Evolutionary conservation across 2,888 invertebrate species (phyloP), one percentile per base, ranked within the genome.

Genomic region (Celastrina argiolus): DNA sequence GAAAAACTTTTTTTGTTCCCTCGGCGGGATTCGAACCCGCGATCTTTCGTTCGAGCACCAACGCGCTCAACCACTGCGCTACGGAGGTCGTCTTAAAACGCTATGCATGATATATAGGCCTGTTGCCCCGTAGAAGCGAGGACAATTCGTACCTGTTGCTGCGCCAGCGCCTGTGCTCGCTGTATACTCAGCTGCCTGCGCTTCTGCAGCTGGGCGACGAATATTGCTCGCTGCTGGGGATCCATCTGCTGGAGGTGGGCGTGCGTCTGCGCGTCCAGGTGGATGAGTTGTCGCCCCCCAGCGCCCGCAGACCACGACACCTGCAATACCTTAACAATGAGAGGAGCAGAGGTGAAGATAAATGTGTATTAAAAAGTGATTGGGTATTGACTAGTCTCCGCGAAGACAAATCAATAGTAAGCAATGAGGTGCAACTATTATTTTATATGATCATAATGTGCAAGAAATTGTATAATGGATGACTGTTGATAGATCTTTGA

Each of bases 231-330:
- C 76, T 96, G 96, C 70, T 95, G 94, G 0, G 96, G 95, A 76
- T 96, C 95, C 93, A 95, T 92, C 75, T 96, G 96, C 78, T 96
- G 96, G 59, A 96, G 85, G 74, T 96, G 96, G 12, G 96, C 96
- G 78, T 96, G 96, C 0, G 96, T 96, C 74, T 96, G 95, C 0
- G 96, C 95, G 74, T 97, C 96, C 73, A 97, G 83, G 73, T 96
- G 96, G 69, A 97, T 97, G 67, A 95, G 90, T 77, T 96, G 96
- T 0, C 95, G 88, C 0, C 88, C 91, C 5, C 91, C 91, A 3
- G 87, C 87, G 2, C 87, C 88, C 2, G 88, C 88, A 0, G 89
- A 84, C 91, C 91, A 91, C 31, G 90, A 89, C 56, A 91, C 91
- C 91, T 92, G 76, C 18, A 71, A 72, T 51, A 69, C 68, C 69